These are phyloP conservation scores for Drosophila nannoptera DNA, from an alignment of 1,140 invertebrate species.

Conservation along the genomic window DNA sequence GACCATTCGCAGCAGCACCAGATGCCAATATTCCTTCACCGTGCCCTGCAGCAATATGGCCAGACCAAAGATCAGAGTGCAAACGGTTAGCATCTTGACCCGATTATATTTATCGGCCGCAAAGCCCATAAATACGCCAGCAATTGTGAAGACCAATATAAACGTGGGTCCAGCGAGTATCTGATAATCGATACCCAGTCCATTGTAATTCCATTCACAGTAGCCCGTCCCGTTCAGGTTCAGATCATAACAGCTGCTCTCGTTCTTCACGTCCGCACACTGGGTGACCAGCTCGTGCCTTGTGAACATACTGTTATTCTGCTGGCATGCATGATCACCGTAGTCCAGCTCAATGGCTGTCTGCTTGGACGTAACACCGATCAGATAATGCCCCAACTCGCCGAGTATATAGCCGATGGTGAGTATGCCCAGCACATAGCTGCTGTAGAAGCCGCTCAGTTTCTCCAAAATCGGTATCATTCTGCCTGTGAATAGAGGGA, in stretches of 20 bases:
- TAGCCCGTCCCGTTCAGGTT: constrained; percentile 85
- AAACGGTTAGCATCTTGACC: constrained; percentile 86
- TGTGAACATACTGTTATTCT: constrained; percentile 83
- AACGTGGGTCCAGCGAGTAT: constrained; percentile 94
- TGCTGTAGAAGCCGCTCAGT: constrained; percentile 85
- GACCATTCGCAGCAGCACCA: constrained; percentile 91
- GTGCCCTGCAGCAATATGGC: constrained; percentile 91
- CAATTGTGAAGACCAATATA: constrained; percentile 93
- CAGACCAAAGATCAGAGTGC: constrained; percentile 88
- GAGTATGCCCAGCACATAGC: constrained; percentile 87
- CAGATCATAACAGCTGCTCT: constrained; percentile 83
- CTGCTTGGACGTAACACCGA: constrained; percentile 91
- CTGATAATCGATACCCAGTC: constrained; percentile 94
- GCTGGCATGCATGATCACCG: constrained; percentile 91
- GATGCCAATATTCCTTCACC: constrained; percentile 93
- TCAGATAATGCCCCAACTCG: constrained; percentile 92
- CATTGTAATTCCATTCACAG: constrained; percentile 96
- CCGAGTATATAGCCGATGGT: constrained; percentile 90
- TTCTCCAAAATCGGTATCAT: constrained; percentile 80
- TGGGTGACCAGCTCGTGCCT: constrained; percentile 82
- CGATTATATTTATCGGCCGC: constrained; percentile 90
- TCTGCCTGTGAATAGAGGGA: constrained; percentile 9
- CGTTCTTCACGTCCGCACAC: constrained; percentile 80
- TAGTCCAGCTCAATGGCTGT: constrained; percentile 91
- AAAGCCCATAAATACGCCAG: constrained; percentile 91